Evolutionary conservation across 2,113 vertebrate species (phyloP).

Genomic region (Melierax canorus): DNA sequence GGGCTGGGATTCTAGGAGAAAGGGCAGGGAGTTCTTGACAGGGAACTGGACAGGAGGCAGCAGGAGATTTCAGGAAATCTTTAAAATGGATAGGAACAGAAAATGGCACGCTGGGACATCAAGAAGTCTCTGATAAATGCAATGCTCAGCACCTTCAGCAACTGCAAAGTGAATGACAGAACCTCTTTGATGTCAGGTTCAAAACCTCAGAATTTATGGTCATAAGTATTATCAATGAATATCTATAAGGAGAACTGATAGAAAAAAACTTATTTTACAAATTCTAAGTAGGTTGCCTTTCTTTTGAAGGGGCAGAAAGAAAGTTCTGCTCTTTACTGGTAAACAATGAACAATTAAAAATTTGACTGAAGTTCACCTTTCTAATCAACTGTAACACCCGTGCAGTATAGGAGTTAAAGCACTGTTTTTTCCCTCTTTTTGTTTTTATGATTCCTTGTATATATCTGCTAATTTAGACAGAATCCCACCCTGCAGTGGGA

Average conservation of each 20-base stretch:
- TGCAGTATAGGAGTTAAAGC: neutral
- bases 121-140: neutral
- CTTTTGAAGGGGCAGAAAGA: neutral
- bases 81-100: neutral
- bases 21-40: neutral
- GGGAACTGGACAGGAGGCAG: neutral
- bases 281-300: neutral
- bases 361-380: neutral
- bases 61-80: neutral
- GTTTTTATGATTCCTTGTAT: neutral
- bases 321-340: neutral
- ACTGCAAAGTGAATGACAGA: neutral
- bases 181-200: neutral
- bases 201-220: neutral
- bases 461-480: neutral
- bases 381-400: neutral
- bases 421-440: neutral
- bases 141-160: neutral
- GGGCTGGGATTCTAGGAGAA: neutral
- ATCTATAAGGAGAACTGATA: neutral
- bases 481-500: neutral
- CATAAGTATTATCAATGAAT: neutral
- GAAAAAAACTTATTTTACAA: neutral
- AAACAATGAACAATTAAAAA: neutral
- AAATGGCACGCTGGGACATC: neutral